A percentile compares a stretch with the other conserved stretches of the same genome.
phyloP scores from a whole-genome alignment of 2,797 vertebrate genomes.

The Tamandua tetradactyla region DNA sequence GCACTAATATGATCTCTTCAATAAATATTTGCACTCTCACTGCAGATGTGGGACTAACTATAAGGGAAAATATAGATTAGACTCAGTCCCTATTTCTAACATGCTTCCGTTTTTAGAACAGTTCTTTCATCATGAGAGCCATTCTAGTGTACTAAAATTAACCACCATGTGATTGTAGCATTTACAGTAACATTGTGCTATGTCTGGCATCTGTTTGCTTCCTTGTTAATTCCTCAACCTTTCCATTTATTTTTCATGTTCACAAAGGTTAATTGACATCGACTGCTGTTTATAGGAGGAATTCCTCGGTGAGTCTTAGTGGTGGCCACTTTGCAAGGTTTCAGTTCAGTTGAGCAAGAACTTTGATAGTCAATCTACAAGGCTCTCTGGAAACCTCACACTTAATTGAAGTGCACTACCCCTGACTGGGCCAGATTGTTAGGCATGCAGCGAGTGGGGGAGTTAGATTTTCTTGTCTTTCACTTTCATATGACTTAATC shows the following conservation, averaged over 20 bases:
- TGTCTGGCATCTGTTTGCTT: constrained; percentile 44
- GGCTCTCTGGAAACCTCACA: background rate
- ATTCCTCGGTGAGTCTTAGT: constrained; percentile 56
- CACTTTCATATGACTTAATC: constrained; percentile 2
- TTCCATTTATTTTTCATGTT: constrained; percentile 59
- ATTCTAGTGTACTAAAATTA: constrained; percentile 52
- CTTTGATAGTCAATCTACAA: constrained; percentile 30
- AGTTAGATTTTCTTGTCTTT: background rate
- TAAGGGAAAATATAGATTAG: constrained; percentile 21
- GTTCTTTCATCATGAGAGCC: constrained; percentile 41
- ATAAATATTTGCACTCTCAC: constrained; percentile 61
- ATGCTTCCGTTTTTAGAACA: constrained; percentile 19
- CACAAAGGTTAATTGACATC: constrained; percentile 58
- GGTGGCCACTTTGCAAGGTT: constrained; percentile 60
- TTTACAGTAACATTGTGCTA: background rate
- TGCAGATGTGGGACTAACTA: constrained; percentile 53
- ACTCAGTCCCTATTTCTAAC: constrained; percentile 32
- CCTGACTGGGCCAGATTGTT: background rate
- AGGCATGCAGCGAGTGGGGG: background rate
- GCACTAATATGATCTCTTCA: constrained; percentile 5
- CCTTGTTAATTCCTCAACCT: constrained; percentile 58
- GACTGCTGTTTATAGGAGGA: constrained; percentile 45
- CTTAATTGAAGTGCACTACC: constrained; percentile 31
- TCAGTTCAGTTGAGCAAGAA: constrained; percentile 62
- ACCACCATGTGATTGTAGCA: background rate